Base-by-base conservation (phyloP, 2,797 vertebrate genomes). In the Amniataba percoides region DNA sequence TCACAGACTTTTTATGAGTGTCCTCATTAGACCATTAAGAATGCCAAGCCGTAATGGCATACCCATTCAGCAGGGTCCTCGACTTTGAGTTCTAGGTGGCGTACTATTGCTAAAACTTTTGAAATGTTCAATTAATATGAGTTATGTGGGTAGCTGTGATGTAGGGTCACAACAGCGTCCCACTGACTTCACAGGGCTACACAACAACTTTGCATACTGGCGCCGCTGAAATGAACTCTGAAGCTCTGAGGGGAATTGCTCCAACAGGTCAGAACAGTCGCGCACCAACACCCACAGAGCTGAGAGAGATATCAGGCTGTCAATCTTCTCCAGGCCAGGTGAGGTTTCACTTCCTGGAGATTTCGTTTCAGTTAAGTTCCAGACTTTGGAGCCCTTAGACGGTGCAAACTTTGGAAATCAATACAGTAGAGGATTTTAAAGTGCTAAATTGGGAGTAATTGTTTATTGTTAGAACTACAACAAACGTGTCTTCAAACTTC, bases 111-210 rank as follows among this genome's bases (percentile, higher is more conserved):
- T 19, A 40, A 82, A 79, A 70, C 55, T 12, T 73, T 61, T 21
- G 13, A 46, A 85, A 72, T 40, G 61, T 82, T 55, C 23, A 72
- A 64, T 79, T 59, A 56, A 57, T 76, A 57, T 73, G 62, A 84
- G n/a, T 74, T 36, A 65, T 77, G 36, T 15, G 27, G 36, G 57
- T 9, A 34, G 59, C 36, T 59, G 25, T 39, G 36, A 55, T 39
- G 18, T n/a, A 23, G 23, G 31, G 36, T 65, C 71, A 25, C 49
- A 53, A 25, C 57, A 31, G 2, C 10, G n/a, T 67, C 62, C 34
- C 15, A 72, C 23, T 34, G 52, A 27, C 25, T 64, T 67, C 25
- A 49, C 18, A 25, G 21, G 15, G 43, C 40, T 52, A 21, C 27
- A 52, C 19, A 42, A 56, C 10, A 23, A 48, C 10, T 53, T 52